Percentiles rank a stretch among this genome's conserved stretches.
Evolutionary conservation across 2,797 vertebrate genomes (phyloP).

Genomic region (Neopelma chrysocephalum): DNA sequence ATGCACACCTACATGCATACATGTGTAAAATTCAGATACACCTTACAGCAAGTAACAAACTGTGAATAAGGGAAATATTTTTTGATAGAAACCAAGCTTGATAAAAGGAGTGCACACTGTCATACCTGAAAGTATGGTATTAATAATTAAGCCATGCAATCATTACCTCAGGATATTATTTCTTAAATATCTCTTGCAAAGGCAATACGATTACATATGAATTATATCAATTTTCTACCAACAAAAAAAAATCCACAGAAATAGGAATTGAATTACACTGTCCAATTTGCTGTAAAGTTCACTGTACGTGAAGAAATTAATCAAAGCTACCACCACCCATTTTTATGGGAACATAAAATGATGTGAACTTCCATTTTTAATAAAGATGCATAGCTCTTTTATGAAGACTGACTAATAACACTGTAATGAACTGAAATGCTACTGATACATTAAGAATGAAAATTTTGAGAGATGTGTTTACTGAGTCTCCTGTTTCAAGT

Average conservation of each 20-base stretch:
- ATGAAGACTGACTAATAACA: constrained; percentile 93
- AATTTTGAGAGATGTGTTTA: constrained; percentile 73
- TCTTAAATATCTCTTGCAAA: constrained; percentile 84
- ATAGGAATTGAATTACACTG: constrained; percentile 89
- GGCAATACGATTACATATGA: constrained; percentile 84
- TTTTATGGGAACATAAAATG: constrained; percentile 94
- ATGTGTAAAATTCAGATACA: background rate
- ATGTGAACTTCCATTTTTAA: constrained; percentile 94
- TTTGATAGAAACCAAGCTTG: constrained; percentile 52
- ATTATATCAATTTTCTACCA: constrained; percentile 85
- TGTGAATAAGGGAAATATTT: constrained; percentile 42
- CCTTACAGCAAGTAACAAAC: background rate
- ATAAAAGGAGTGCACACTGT: constrained; percentile 33
- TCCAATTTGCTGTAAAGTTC: constrained; percentile 92
- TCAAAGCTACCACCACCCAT: constrained; percentile 90
- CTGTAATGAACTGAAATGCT: constrained; percentile 76
- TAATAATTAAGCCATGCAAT: constrained; percentile 82
- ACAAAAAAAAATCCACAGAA: constrained; percentile 82
- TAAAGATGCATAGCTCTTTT: constrained; percentile 91
- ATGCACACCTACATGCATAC: accelerated
- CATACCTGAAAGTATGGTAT: constrained; percentile 69
- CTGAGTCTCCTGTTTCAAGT: constrained; percentile 4
- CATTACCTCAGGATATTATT: constrained; percentile 84
- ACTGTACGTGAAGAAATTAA: constrained; percentile 91
- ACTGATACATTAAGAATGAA: constrained; percentile 66